Base-by-base conservation (phyloP, 2,113 vertebrate species). In the Hassar affinis region DNA sequence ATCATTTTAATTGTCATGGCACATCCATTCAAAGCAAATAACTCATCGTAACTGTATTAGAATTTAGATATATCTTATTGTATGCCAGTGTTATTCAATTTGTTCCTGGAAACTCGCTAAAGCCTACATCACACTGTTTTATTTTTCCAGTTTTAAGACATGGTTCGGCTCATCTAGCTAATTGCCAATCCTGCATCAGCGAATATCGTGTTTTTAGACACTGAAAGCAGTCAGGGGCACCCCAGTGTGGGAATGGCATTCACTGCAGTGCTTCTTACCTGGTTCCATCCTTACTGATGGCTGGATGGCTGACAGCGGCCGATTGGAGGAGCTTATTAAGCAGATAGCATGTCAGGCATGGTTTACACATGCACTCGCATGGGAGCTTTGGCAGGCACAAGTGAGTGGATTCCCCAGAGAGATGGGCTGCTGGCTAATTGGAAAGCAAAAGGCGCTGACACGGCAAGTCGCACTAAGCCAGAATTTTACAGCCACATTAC, bases 381-480 rank as follows among this genome's bases (percentile, higher is more conserved):
- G 84, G 72, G 84, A 79, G 84, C 33, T 82, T 80, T 83, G 78
- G 71, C 83, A 87, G 64, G 66, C 80, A 49, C 80, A 87, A 71
- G 82, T 85, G 81, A 81, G 49, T 66, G 61, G 72, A 84, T 83
- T 62, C 81, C 74, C 72, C 20, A 74, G 81, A 78, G 80, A 66
- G 76, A 81, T 8, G n/a, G 49, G 74, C 78, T 78, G 81, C 59
- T 81, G 77, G 76, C 79, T 85, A 85, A 85, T 82, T 71, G 47
- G 49, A 86, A 84, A 83, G 59, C 77, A 83, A 77, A 85, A 85
- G 56, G 51, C 59, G 84, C 85, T 79, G 87, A 88, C 74, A 78
- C 51, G 54, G 87, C 87, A 84, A 62, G 64, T 78, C 38, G 57
- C n/a, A 81, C 62, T 51, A 62, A 82, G 68, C 75, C 82, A 79